These are phyloP conservation scores for Chrysogorgia sp. DNA, from an alignment of 92 coral and sea anemone genomes.

Conservation along the genomic window DNA sequence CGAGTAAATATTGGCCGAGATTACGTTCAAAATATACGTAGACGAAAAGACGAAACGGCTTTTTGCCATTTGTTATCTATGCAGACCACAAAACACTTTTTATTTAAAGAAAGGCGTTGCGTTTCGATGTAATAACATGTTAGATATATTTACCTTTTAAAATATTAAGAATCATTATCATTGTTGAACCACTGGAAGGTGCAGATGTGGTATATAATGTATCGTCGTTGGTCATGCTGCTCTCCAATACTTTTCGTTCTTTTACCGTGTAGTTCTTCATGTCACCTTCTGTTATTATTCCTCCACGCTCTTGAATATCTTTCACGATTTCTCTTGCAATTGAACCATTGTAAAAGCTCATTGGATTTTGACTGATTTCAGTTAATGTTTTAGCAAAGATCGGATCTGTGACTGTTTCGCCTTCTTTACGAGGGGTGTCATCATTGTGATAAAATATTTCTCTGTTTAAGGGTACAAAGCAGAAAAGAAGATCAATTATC, in stretches of 20 bases:
- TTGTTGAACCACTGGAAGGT: slow-evolving; percentile 83
- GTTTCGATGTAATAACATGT: too few relatives aligned
- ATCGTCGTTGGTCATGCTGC: slow-evolving; percentile 49
- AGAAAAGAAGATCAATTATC: too few relatives aligned
- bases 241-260: slow-evolving; percentile 55
- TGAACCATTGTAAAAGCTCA: slow-evolving; percentile 69
- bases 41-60: too few relatives aligned
- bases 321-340: slow-evolving; percentile 67
- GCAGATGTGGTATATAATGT: slow-evolving; percentile 77
- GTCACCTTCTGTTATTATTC: slow-evolving; percentile 69
- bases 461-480: too few relatives aligned
- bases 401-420: slow-evolving; percentile 71
- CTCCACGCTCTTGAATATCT: slow-evolving; percentile 70
- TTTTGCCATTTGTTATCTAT: too few relatives aligned
- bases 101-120: too few relatives aligned
- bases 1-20: too few relatives aligned
- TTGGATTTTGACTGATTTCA: slow-evolving; percentile 67
- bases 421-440: slow-evolving; percentile 57
- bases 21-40: too few relatives aligned
- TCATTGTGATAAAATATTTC: slow-evolving; percentile 57
- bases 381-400: slow-evolving; percentile 71
- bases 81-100: too few relatives aligned
- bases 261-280: slow-evolving; percentile 62
- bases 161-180: slow-evolving; percentile 76
- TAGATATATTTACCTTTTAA: slow-evolving; percentile 63